Percentiles rank a stretch among this genome's conserved stretches.
These are phyloP conservation scores for Phthorimaea operculella DNA, from an alignment of 1,140 invertebrate genomes.

Conservation along the genomic window DNA sequence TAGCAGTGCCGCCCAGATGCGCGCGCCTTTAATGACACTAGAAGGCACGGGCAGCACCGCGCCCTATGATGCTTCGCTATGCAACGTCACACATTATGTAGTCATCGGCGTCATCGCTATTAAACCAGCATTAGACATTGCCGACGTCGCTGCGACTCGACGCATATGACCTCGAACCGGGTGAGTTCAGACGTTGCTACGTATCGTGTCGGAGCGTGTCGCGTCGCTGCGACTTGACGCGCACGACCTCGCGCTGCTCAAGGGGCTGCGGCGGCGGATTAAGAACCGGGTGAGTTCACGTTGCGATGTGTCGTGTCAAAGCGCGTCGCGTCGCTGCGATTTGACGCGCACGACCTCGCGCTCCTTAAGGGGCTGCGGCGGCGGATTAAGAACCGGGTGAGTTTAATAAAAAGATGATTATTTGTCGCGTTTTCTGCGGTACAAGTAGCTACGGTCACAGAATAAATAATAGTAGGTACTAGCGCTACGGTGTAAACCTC, in stretches of 20 bases:
- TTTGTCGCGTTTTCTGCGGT: no score
- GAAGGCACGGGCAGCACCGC: no score
- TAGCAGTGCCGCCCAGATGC: no score
- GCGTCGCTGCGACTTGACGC: slow-evolving; percentile 36
- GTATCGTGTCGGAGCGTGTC: slow-evolving; percentile 41
- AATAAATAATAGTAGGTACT: no score
- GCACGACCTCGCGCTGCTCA: slow-evolving; percentile 49
- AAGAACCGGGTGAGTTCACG: slow-evolving; percentile 52
- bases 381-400: slow-evolving; percentile 53
- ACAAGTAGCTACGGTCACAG: no score
- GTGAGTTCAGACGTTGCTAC: slow-evolving; percentile 46
- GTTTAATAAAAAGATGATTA: no score
- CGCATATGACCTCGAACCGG: slow-evolving; percentile 47
- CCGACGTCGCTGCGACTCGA: slow-evolving; percentile 39
- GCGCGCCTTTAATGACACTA: no score
- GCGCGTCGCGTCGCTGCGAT: slow-evolving; percentile 36
- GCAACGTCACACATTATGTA: no score
- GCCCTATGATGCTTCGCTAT: no score
- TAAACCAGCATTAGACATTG: no score
- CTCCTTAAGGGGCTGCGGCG: slow-evolving; percentile 50
- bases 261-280: slow-evolving; percentile 46
- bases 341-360: slow-evolving; percentile 40
- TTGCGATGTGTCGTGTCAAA: slow-evolving; percentile 46
- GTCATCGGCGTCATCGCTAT: no score
- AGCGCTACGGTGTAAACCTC: no score